Evolutionary conservation across 2,888 invertebrate genomes (phyloP), one percentile per base, ranked within the genome.

Genomic region (Leucoma salicis): DNA sequence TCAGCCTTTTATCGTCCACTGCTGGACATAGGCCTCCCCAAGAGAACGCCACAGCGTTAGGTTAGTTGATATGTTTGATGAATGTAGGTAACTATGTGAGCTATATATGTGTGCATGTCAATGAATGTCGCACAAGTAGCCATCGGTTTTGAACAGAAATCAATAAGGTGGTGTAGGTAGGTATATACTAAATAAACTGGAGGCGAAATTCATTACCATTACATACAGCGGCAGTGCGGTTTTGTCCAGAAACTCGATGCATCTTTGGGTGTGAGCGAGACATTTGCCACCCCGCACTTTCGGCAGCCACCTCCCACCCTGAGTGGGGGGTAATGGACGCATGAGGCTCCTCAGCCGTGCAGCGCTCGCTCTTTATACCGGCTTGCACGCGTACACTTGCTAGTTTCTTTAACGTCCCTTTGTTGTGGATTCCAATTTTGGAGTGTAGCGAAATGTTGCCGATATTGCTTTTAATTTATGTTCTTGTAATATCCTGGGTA

Each of bases 331-430:
- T 84, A 84, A 87, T 86, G 88, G 88, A 88, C 88, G 88, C 88
- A 87, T 74, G 81, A 81, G 80, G 81, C 82, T 81, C 78, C 75
- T 77, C 81, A 76, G 78, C 74, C 77, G 74, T 79, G 78, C 77
- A 70, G 73, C 77, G 74, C 62, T 72, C 80, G 77, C 81, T 84
- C 83, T 85, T 83, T 85, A 84, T 80, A 81, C 77, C 67, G 70
- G 79, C 80, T 74, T 77, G 80, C 78, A 84, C 83, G 87, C 88
- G 85, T 87, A 79, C 82, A 82, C 85, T 85, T 82, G 82, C 80
- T 78, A 79, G 74, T 86, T 87, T 88, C 88, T 87, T 87, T 86
- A 84, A 79, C 78, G 78, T 82, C 76, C 78, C 85, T 86, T 87
- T 87, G 78, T 78, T 77, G 82, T 74, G 76, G 76, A 82, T 84